Base-by-base conservation (phyloP, 2,113 vertebrate species). In the Oceanodroma tethys region DNA sequence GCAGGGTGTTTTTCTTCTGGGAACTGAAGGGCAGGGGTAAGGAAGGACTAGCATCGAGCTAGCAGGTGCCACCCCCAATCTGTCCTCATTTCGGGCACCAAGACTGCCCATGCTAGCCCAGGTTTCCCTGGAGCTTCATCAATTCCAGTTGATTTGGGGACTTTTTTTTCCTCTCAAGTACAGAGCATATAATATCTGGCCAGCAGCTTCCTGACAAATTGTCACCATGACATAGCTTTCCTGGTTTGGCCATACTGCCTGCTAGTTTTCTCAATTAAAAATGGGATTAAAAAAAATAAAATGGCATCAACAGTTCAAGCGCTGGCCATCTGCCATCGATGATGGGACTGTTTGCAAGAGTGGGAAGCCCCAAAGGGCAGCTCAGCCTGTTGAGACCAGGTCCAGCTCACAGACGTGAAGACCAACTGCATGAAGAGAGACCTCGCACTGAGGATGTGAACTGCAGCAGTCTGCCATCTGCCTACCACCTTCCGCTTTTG, bases 401-500 rank as follows among this genome's bases (percentile, higher is more conserved):
- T 58, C 19, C 47, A 48, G 67, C 53, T 76, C 83, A 53, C 40
- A 81, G 40, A 32, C 2, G 1, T 16, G 25, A 73, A 19, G 14
- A 58, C 56, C 50, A 68, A 50, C 23, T 16, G 25, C 38, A 30
- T 2, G 2, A 56, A 58, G 29, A 53, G 30, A 62, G 36, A 74
- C 19, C 34, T 53, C 1, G 2, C 17, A 20, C 21, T 2, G 3
- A 53, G 21, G n/a, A 9, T 3, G 0, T 3, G 4, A 90, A 5
- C 27, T 18, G 34, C 76, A 73, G 58, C 18, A 14, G 12, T 11
- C 47, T 18, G 13, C 29, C 16, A 3, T 30, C 40, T 78, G 29
- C 70, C 60, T 47, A 13, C 53, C 40, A 68, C 23, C 65, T 87
- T 78, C 89, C 3, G 8, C 79, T 90, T 93, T 45, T 71, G 40